Conservation (phyloP, 2,888 invertebrate genomes). For the Coelopa pilipes region DNA sequence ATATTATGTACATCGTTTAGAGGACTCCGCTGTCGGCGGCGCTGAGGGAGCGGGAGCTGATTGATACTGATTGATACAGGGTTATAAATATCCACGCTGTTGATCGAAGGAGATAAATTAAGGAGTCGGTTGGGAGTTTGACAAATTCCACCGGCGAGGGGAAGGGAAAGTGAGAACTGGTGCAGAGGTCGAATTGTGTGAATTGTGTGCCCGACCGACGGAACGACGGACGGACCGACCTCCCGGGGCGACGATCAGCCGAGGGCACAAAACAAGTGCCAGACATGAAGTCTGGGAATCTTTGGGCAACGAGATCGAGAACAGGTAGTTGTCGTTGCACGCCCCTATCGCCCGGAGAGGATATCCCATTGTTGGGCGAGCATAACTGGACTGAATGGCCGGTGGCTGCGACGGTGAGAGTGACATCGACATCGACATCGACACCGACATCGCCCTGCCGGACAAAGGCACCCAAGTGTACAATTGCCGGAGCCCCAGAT, state of each 20-base stretch:
- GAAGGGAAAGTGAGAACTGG: background rate
- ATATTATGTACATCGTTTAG: too few relatives aligned
- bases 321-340: constrained; percentile 63
- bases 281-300: constrained; percentile 57
- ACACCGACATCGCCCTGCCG: background rate
- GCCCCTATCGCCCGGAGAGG: constrained; percentile 64
- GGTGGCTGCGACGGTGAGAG: background rate
- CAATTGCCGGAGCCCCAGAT: background rate
- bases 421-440: too few relatives aligned
- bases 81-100: too few relatives aligned
- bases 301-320: constrained; percentile 49
- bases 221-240: constrained; percentile 1
- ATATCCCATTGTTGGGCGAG: constrained; percentile 55
- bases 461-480: constrained; percentile 19
- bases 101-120: too few relatives aligned
- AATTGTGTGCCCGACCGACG: too few relatives aligned
- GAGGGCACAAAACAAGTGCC: constrained; percentile 29
- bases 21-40: too few relatives aligned
- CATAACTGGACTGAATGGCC: constrained; percentile 33
- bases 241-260: constrained; percentile 31
- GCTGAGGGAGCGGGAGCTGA: too few relatives aligned
- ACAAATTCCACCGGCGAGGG: background rate
- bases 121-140: background rate
- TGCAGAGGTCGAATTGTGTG: background rate
- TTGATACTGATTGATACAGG: too few relatives aligned